Percentiles rank a stretch among this genome's conserved stretches.
Conservation (phyloP, 2,888 invertebrate genomes). For the Cetonia aurata region DNA sequence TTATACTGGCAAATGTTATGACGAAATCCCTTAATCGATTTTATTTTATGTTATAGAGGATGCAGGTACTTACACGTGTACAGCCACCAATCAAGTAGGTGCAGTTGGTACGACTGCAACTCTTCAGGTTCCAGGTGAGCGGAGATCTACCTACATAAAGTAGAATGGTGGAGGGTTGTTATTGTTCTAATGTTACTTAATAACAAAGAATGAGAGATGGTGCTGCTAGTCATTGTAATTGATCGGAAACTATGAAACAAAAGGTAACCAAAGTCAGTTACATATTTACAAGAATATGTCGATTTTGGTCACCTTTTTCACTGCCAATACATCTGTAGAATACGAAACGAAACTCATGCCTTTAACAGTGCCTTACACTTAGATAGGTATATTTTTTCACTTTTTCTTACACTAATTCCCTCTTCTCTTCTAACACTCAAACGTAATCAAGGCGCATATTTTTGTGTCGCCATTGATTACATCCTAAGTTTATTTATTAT, state of each 20-base stretch:
- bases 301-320: slow-evolving; percentile 42
- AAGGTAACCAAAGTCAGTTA: slow-evolving; percentile 36
- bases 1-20: background rate
- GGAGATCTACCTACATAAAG: slow-evolving; percentile 69
- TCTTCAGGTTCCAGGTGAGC: slow-evolving; percentile 79
- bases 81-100: slow-evolving; percentile 79
- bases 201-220: slow-evolving; percentile 16
- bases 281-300: slow-evolving; percentile 26
- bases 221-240: background rate
- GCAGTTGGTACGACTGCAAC: slow-evolving; percentile 75
- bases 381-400: slow-evolving; percentile 43
- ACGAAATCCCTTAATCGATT: background rate
- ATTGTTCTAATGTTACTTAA: slow-evolving; percentile 23
- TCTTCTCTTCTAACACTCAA: too few species aligned
- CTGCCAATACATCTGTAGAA: slow-evolving; percentile 38
- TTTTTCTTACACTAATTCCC: slow-evolving; percentile 36
- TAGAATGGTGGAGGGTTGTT: slow-evolving; percentile 55
- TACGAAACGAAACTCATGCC: slow-evolving; percentile 41
- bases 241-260: slow-evolving; percentile 20
- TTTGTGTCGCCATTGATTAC: slow-evolving; percentile 3
- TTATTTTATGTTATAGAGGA: slow-evolving; percentile 72
- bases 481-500: background rate
- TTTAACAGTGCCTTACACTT: slow-evolving; percentile 42
- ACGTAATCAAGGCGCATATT: background rate
- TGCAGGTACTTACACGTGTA: slow-evolving; percentile 81